A percentile compares a stretch with the other conserved stretches of the same genome.
Conservation (phyloP, 2,113 vertebrate species). For the Sinosuthora webbiana region DNA sequence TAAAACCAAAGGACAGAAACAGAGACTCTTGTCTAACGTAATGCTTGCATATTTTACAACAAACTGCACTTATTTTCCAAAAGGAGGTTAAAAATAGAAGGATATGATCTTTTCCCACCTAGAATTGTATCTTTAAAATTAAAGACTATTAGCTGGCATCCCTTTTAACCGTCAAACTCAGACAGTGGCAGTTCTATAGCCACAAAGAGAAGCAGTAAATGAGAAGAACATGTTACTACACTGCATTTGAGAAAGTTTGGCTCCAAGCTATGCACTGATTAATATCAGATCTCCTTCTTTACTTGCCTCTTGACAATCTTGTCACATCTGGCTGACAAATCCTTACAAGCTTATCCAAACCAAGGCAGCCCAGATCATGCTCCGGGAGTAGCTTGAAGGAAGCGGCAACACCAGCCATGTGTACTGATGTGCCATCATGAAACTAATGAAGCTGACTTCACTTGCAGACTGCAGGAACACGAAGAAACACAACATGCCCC, state of each 20-base stretch:
- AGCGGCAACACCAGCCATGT: constrained; percentile 75
- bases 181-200: constrained; percentile 76
- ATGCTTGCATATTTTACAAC: constrained; percentile 27
- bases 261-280: constrained; percentile 89
- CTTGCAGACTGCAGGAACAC: constrained; percentile 71
- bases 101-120: constrained; percentile 51
- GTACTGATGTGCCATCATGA: constrained; percentile 79
- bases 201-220: constrained; percentile 79
- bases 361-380: constrained; percentile 76
- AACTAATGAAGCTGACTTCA: constrained; percentile 84
- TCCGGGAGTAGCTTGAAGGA: constrained; percentile 78
- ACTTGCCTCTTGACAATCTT: constrained; percentile 84
- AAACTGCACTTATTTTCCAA: constrained; percentile 42
- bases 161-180: constrained; percentile 73
- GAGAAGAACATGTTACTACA: constrained; percentile 90
- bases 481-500: constrained; percentile 72
- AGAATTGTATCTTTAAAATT: constrained; percentile 52
- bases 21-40: constrained; percentile 12
- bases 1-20: constrained; percentile 30
- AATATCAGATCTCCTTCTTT: constrained; percentile 87
- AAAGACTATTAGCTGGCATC: constrained; percentile 70
- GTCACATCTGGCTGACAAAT: constrained; percentile 94
- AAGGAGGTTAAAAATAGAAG: constrained; percentile 45
- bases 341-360: constrained; percentile 82
- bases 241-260: constrained; percentile 87